phyloP scores from a whole-genome alignment of 2,888 invertebrate genomes.

The Andrena camellia region DNA sequence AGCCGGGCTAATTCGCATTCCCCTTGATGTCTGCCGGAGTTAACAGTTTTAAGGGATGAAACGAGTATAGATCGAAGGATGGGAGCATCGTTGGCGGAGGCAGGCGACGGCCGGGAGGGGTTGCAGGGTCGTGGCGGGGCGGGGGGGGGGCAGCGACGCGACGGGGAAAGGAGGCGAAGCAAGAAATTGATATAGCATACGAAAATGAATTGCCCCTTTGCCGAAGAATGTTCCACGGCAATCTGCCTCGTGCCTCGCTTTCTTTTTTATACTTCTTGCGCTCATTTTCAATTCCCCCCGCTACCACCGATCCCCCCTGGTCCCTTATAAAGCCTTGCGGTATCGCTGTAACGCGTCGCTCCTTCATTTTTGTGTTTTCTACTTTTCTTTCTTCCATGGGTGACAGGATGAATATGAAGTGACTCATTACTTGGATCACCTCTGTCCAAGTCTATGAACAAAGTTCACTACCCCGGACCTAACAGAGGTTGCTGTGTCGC shows the following conservation, averaged over 20 bases:
- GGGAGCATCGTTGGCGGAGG: conserved; percentile 50
- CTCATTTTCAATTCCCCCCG: conserved; percentile 84
- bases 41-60: conserved; percentile 85
- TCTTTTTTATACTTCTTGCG: conserved; percentile 83
- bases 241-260: conserved; percentile 83
- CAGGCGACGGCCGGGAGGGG: conserved; percentile 55
- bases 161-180: conserved; percentile 80
- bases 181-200: conserved; percentile 85
- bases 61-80: conserved; percentile 82
- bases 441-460: too few relatives aligned
- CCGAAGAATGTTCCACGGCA: conserved; percentile 84
- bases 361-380: conserved; percentile 47
- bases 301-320: conserved; percentile 70
- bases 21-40: conserved; percentile 84
- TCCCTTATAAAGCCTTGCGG: conserved; percentile 81
- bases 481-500: not conserved
- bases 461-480: too few relatives aligned
- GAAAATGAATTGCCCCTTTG: conserved; percentile 85
- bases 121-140: conserved; percentile 50
- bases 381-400: conserved; percentile 65
- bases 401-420: conserved; percentile 81
- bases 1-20: conserved; percentile 83
- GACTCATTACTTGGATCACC: conserved; percentile 61
- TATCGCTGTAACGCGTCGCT: conserved; percentile 80
- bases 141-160: conserved; percentile 54